These are phyloP conservation scores for Nettapus auritus DNA, from an alignment of 2,113 vertebrate genomes.

Conservation along the genomic window DNA sequence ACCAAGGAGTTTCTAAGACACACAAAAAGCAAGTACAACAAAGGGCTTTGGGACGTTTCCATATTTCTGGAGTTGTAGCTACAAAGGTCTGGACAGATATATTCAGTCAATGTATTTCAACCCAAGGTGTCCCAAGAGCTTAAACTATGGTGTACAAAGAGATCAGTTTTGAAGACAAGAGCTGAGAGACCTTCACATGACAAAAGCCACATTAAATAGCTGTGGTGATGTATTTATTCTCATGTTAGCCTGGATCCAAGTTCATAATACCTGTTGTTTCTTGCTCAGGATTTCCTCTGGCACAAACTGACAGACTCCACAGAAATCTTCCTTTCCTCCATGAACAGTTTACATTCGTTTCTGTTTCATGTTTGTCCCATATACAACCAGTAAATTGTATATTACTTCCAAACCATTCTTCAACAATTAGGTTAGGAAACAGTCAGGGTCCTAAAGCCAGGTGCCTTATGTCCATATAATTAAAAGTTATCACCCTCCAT, in stretches of 20 bases:
- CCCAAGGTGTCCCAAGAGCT: background rate
- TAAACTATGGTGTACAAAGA: background rate
- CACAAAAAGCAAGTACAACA: background rate
- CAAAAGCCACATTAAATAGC: background rate
- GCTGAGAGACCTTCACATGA: fast-evolving
- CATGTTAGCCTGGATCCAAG: background rate
- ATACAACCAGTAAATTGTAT: background rate
- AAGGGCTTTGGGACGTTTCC: background rate
- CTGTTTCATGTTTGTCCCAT: background rate
- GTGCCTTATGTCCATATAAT: background rate
- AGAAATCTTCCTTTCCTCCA: background rate
- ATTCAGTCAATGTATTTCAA: background rate
- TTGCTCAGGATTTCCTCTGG: background rate
- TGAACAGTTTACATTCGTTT: background rate
- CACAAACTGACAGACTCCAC: background rate
- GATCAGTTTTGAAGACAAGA: background rate
- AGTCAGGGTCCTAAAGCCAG: background rate
- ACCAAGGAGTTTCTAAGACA: background rate
- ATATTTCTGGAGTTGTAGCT: background rate
- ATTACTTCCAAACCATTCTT: background rate
- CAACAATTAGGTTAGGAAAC: background rate
- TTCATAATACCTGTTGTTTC: background rate
- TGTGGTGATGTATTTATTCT: background rate
- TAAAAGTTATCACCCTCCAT: background rate
- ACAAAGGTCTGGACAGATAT: background rate